Percentiles rank a stretch among this genome's conserved stretches.
These are phyloP conservation scores for Halocynthia roretzi DNA, from an alignment of 23 tunicate species.

Conservation along the genomic window DNA sequence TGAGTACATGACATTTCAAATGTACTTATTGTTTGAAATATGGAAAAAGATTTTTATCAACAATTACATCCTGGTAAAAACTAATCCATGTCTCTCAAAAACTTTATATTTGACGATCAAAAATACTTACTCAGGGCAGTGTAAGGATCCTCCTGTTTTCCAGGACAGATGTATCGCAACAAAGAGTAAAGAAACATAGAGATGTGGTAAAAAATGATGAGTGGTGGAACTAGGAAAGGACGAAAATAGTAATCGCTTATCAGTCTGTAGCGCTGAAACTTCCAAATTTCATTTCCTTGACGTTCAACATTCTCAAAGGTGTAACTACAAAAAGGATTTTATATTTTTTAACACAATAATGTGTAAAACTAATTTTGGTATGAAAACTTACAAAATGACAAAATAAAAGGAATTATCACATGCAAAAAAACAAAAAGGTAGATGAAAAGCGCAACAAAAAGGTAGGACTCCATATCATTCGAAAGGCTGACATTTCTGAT, in stretches of 20 bases:
- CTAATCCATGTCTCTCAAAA: neutral
- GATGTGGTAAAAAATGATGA: conserved; percentile 41
- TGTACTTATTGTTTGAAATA: no score
- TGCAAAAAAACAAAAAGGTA: neutral
- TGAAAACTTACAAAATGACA: no score
- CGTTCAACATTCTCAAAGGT: conserved; percentile 67
- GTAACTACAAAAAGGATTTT: conserved; percentile 33
- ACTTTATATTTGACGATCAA: neutral
- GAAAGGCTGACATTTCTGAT: neutral
- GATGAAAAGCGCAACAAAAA: neutral
- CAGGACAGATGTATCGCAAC: neutral
- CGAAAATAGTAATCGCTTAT: conserved; percentile 27
- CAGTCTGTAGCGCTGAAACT: conserved; percentile 61
- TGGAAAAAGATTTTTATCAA: neutral
- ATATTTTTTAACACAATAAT: no score
- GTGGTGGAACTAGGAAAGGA: conserved; percentile 34
- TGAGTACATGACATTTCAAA: no score
- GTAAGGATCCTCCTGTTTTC: neutral
- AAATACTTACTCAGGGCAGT: conserved; percentile 12
- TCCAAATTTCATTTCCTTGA: conserved; percentile 65
- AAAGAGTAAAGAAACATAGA: neutral
- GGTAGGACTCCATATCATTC: neutral
- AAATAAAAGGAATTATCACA: no score
- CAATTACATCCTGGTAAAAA: no score
- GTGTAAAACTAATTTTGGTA: no score